Base-by-base conservation (phyloP, 2,113 vertebrate species). In the Synodontis membranacea region DNA sequence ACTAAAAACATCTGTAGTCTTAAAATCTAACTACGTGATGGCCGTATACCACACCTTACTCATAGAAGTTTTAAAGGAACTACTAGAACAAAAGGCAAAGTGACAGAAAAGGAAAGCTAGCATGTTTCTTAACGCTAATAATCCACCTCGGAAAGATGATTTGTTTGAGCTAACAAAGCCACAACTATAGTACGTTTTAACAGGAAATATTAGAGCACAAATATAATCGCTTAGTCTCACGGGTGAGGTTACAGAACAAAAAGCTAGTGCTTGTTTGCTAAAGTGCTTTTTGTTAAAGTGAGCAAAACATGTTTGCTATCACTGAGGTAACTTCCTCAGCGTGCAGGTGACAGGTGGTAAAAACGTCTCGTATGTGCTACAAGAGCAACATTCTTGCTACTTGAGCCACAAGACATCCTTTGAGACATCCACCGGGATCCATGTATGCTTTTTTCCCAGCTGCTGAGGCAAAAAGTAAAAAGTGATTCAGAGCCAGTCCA, bases 301-400 rank as follows among this genome's bases (percentile, higher is more conserved):
- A 58, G 15, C 21, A 58, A 58, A 80, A 80, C 34, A 58, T 58
- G 34, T 80, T 58, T 37, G 31, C 21, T 17, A 39, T 25, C 21
- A 12, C 52, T 58, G 52, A 58, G 78, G 78, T 58, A 80, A 80
- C 54, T 58, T 58, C 78, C 34, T 39, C 34, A 58, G 78, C 76
- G 9, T 54, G 4, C 12, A 46, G 25, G 48, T 46, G n/a, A n/a
- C n/a, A n/a, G n/a, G n/a, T n/a, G n/a, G 8, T 23, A 37, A 79
- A 79, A 79, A 37, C 50, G 37, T 34, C 17, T 11, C n/a, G 5
- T 54, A 14, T 12, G 11, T 37, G 17, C 3, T 23, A 11, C 54
- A 79, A 79, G 15, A 37, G 48, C 75, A 48, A 48, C 42, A 79
- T 54, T 52, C 34, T 48, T 54, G 17, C 14, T 21, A 5, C 48